These are phyloP conservation scores for Tenthredo scrophulariae DNA, from an alignment of 2,888 invertebrate species.

Conservation along the genomic window DNA sequence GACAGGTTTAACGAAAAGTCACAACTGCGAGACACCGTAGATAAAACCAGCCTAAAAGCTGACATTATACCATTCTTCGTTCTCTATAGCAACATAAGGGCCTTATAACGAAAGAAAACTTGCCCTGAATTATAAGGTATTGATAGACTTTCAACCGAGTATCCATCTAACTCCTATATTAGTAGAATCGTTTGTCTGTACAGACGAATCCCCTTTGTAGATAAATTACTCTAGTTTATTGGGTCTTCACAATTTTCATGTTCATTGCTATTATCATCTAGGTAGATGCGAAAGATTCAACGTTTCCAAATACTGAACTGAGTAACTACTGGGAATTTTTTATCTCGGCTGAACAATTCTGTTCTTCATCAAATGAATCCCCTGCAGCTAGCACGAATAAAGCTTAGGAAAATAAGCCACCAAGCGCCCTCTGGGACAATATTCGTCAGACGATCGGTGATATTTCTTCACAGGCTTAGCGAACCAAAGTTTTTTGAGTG, in stretches of 20 bases:
- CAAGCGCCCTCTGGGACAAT: slow-evolving; percentile 36
- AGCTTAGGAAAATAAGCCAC: slow-evolving; percentile 37
- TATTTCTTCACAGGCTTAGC: slow-evolving; percentile 44
- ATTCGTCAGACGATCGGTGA: slow-evolving; percentile 43
- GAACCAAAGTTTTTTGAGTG: slow-evolving; percentile 42
- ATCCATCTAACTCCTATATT: neutral
- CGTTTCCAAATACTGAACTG: neutral
- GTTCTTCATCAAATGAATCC: slow-evolving; percentile 8
- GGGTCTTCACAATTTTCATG: neutral
- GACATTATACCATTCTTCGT: neutral
- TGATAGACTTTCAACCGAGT: neutral
- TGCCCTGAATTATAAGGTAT: neutral
- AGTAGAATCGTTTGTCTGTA: neutral
- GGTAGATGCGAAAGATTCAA: neutral
- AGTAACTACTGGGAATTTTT: neutral
- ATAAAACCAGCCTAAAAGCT: neutral
- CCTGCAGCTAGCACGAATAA: slow-evolving; percentile 24
- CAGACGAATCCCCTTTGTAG: neutral
- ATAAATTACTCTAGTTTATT: neutral
- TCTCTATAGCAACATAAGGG: neutral
- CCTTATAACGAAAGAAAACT: neutral
- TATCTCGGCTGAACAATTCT: neutral
- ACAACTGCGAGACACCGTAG: neutral
- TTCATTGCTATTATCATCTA: neutral
- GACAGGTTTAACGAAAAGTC: slow-evolving; percentile 27